phyloP scores from a whole-genome alignment of 2,888 invertebrate genomes.

The Cerceris ruficornis region DNA sequence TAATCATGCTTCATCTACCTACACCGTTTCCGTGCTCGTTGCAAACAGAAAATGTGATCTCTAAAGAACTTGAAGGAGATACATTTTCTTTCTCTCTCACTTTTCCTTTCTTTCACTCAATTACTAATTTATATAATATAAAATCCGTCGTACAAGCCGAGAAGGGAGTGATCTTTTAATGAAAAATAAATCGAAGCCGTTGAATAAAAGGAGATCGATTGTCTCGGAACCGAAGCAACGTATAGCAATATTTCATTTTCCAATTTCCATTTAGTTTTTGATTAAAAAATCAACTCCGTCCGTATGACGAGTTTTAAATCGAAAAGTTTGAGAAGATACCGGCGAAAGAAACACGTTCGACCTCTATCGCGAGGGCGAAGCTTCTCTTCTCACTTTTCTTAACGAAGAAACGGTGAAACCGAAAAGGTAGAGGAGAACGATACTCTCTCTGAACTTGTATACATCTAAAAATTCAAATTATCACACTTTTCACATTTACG shows the following conservation, averaged over 20 bases:
- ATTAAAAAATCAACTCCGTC: no score
- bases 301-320: background rate
- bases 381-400: constrained; percentile 16
- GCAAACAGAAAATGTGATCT: constrained; percentile 14
- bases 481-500: constrained; percentile 77
- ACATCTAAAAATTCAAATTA: constrained; percentile 76
- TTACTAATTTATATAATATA: no score
- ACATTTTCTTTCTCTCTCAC: background rate
- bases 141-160: no score
- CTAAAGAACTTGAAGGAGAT: background rate
- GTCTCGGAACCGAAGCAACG: no score
- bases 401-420: constrained; percentile 46
- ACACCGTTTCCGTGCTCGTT: constrained; percentile 33
- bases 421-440: constrained; percentile 44
- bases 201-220: no score
- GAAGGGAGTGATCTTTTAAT: no score
- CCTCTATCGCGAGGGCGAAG: constrained; percentile 18
- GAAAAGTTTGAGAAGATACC: background rate
- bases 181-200: no score
- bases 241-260: no score
- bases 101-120: no score
- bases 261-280: no score
- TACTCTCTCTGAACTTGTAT: constrained; percentile 49
- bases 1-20: constrained; percentile 48
- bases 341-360: background rate